Evolutionary conservation across 2,113 vertebrate genomes (phyloP).

Genomic region (Channa maculata): DNA sequence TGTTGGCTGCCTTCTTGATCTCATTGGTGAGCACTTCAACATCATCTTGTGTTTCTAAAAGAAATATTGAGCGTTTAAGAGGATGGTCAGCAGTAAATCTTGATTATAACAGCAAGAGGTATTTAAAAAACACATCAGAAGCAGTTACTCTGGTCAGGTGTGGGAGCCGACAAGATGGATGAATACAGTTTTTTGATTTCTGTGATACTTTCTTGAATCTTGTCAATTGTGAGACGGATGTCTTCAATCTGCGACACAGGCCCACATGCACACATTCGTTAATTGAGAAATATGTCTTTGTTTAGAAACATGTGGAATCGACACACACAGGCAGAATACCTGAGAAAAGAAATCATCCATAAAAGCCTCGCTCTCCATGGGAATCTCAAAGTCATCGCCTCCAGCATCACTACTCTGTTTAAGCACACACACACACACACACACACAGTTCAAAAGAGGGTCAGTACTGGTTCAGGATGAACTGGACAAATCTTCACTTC

Average conservation of each 20-base stretch:
- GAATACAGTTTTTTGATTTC: constrained; percentile 95
- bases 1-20: constrained; percentile 95
- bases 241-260: constrained; percentile 88
- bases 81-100: too few species aligned
- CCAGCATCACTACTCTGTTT: constrained; percentile 87
- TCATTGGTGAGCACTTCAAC: constrained; percentile 90
- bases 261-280: background rate
- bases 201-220: constrained; percentile 89
- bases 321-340: constrained; percentile 73
- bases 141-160: constrained; percentile 91
- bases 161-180: constrained; percentile 91
- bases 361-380: constrained; percentile 90
- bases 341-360: constrained; percentile 96
- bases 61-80: background rate
- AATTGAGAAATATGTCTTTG: background rate
- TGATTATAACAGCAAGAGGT: too few species aligned
- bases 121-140: background rate
- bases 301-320: background rate
- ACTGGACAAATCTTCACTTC: too few species aligned
- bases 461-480: background rate
- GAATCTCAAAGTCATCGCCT: constrained; percentile 87
- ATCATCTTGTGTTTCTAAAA: constrained; percentile 92
- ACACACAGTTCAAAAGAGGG: background rate
- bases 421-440: constrained; percentile 9
- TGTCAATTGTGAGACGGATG: constrained; percentile 90